phyloP scores from a whole-genome alignment of 2,888 invertebrate genomes.

The Zygogramma bicolorata region DNA sequence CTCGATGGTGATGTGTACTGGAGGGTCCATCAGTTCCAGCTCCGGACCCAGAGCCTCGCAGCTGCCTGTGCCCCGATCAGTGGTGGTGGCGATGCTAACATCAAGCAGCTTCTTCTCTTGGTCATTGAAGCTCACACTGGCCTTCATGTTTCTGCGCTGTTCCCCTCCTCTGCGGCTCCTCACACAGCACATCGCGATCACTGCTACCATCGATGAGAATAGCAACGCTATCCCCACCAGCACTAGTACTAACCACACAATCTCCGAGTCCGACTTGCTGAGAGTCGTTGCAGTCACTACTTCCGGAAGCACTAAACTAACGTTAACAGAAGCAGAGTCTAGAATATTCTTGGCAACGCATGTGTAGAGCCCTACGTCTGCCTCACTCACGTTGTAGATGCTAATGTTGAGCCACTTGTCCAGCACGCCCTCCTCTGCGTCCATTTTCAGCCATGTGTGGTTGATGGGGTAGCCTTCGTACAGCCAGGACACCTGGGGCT shows the following conservation, averaged over 20 bases:
- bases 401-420: slow-evolving; percentile 84
- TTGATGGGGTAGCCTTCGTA: slow-evolving; percentile 79
- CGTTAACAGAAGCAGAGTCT: slow-evolving; percentile 73
- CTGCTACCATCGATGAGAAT: slow-evolving; percentile 72
- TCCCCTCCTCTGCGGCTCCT: slow-evolving; percentile 69
- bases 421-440: slow-evolving; percentile 66
- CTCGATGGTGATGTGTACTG: slow-evolving; percentile 69
- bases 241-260: slow-evolving; percentile 78
- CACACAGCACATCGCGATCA: slow-evolving; percentile 72
- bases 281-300: slow-evolving; percentile 84
- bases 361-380: slow-evolving; percentile 87
- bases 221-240: slow-evolving; percentile 79
- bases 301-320: slow-evolving; percentile 76
- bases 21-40: slow-evolving; percentile 67
- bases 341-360: slow-evolving; percentile 81
- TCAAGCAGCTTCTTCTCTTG: slow-evolving; percentile 90
- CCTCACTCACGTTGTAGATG: slow-evolving; percentile 83
- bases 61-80: slow-evolving; percentile 72
- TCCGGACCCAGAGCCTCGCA: slow-evolving; percentile 71
- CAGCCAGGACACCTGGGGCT: slow-evolving; percentile 86
- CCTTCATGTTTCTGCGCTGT: slow-evolving; percentile 78
- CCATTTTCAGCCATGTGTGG: slow-evolving; percentile 67
- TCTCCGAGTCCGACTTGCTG: slow-evolving; percentile 78
- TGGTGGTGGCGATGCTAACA: slow-evolving; percentile 80
- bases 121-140: slow-evolving; percentile 86